Evolutionary conservation across 64 coral and sea anemone genomes (phyloP).

Genomic region (Hydrozoanthus tunicans): DNA sequence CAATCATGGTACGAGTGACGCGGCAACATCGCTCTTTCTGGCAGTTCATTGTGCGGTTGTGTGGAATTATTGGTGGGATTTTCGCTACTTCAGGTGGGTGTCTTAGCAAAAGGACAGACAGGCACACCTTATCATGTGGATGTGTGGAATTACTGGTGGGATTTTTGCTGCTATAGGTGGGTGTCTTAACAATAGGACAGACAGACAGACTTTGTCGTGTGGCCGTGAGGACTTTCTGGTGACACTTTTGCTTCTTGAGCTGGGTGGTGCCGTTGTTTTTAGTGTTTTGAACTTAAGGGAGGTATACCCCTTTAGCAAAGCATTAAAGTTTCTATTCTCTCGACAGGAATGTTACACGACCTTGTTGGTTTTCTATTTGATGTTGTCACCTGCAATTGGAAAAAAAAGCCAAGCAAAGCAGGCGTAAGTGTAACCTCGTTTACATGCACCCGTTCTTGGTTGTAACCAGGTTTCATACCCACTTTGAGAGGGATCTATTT

Average conservation of each 20-base stretch:
- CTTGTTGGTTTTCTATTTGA: constrained; percentile 83
- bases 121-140: too few relatives aligned
- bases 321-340: not conserved
- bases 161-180: too few relatives aligned
- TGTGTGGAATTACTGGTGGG: too few relatives aligned
- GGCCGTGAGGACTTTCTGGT: too few relatives aligned
- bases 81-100: constrained; percentile 94
- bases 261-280: too few relatives aligned
- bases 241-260: too few relatives aligned
- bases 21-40: constrained; percentile 70
- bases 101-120: not conserved
- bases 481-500: too few relatives aligned
- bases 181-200: not conserved
- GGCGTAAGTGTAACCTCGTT: not conserved
- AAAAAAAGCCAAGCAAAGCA: constrained; percentile 26
- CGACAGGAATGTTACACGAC: constrained; percentile 82
- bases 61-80: constrained; percentile 95
- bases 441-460: too few relatives aligned
- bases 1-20: constrained; percentile 90
- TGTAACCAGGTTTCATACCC: too few relatives aligned
- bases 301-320: too few relatives aligned
- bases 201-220: not conserved
- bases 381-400: constrained; percentile 55
- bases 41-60: constrained; percentile 89
- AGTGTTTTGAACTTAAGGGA: too few relatives aligned